phyloP scores from a whole-genome alignment of 2,888 invertebrate species.

The Eremobia ochroleuca region DNA sequence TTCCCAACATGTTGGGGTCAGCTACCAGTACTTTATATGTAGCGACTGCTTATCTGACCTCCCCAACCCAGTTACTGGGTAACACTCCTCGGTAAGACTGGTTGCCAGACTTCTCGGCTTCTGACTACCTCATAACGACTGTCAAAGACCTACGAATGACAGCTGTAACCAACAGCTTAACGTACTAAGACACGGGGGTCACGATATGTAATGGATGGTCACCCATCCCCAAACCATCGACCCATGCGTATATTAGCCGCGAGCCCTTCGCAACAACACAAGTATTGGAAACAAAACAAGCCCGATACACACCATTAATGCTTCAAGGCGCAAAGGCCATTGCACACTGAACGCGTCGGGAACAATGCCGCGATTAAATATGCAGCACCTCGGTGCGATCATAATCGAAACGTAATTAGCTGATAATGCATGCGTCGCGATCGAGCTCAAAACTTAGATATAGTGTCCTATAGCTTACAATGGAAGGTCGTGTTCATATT shows the following conservation, averaged over 20 bases:
- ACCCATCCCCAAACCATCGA: background rate
- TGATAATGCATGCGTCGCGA: constrained; percentile 73
- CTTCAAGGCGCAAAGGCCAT: constrained; percentile 67
- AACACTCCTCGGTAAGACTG: background rate
- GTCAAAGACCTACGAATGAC: background rate
- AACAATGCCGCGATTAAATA: constrained; percentile 77
- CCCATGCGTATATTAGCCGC: background rate
- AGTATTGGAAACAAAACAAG: constrained; percentile 63
- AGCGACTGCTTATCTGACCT: no score
- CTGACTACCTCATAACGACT: background rate
- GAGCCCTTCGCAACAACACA: constrained; percentile 29
- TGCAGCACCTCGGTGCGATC: constrained; percentile 76
- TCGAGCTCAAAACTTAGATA: constrained; percentile 60
- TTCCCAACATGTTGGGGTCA: background rate
- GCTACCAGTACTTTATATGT: background rate
- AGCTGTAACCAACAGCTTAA: background rate
- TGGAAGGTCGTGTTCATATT: constrained; percentile 43
- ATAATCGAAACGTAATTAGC: constrained; percentile 78
- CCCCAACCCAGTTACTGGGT: background rate
- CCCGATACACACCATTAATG: constrained; percentile 55
- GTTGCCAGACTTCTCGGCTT: background rate
- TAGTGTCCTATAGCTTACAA: constrained; percentile 41
- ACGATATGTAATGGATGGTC: no score
- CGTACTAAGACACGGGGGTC: no score
- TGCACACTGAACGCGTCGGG: constrained; percentile 66